Percentiles rank a stretch among this genome's conserved stretches.
These are phyloP conservation scores for Brachionus koreanus DNA, from an alignment of 1,140 invertebrate species.

Conservation along the genomic window DNA sequence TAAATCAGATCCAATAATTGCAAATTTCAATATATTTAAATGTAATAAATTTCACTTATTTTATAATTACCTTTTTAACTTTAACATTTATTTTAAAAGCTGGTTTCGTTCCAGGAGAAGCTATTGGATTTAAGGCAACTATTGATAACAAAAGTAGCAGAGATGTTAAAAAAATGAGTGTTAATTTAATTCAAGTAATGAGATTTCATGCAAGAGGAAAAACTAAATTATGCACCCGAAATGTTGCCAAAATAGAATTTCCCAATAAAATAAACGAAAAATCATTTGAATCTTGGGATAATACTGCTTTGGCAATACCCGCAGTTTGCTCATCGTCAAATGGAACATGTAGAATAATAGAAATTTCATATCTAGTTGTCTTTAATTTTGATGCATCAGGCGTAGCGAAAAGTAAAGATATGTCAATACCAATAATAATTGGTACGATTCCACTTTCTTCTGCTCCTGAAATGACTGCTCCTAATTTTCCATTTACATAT, in stretches of 20 bases:
- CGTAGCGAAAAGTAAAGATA: not conserved
- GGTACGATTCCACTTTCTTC: slow-evolving; percentile 22
- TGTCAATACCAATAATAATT: slow-evolving; percentile 15
- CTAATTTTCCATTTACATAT: slow-evolving; percentile 15
- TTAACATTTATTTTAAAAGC: not conserved
- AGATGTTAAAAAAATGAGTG: slow-evolving; percentile 27
- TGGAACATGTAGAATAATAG: slow-evolving; percentile 38
- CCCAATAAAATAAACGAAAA: not conserved
- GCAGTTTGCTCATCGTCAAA: slow-evolving; percentile 28
- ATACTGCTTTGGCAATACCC: not conserved
- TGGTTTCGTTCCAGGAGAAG: slow-evolving; percentile 26
- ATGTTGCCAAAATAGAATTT: not conserved
- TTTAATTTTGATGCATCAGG: slow-evolving; percentile 41
- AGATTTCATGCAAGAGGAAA: not conserved
- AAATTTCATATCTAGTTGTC: not conserved
- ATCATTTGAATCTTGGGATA: not conserved
- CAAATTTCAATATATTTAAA: slow-evolving; percentile 13
- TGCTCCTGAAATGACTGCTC: not conserved
- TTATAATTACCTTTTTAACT: not conserved
- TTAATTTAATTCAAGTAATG: slow-evolving; percentile 22
- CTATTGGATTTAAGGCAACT: slow-evolving; percentile 11
- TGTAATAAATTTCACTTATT: not conserved
- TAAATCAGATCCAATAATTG: slow-evolving; percentile 22
- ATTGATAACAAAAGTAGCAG: slow-evolving; percentile 42
- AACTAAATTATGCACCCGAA: not conserved